A percentile compares a stretch with the other conserved stretches of the same genome.
phyloP scores from a whole-genome alignment of 2,888 invertebrate species.

The Tigriopus californicus region DNA sequence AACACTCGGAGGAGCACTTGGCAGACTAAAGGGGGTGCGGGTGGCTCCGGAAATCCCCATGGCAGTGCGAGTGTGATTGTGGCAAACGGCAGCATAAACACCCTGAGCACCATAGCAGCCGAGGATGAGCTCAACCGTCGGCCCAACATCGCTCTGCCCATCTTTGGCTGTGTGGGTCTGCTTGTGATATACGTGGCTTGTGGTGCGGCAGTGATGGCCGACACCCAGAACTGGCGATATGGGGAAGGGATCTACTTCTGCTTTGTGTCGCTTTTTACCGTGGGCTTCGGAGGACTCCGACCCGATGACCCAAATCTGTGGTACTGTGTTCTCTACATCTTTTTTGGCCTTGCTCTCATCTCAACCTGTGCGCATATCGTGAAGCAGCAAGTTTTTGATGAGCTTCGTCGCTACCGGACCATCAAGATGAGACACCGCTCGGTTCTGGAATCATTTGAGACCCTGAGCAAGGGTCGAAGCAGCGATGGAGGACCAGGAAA shows the following conservation, averaged over 20 bases:
- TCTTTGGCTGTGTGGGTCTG: background rate
- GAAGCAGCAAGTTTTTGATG: background rate
- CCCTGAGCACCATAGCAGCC: too few relatives aligned
- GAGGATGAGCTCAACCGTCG: background rate
- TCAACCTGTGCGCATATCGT: constrained; percentile 3
- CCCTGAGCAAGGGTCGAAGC: too few relatives aligned
- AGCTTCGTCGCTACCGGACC: background rate
- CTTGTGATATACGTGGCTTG: background rate
- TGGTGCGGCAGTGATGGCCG: background rate
- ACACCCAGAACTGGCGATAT: background rate
- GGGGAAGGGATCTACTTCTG: constrained; percentile 3
- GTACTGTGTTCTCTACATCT: constrained; percentile 1
- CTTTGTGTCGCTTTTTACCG: background rate
- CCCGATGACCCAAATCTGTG: constrained; percentile 3
- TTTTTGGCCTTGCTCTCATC: background rate
- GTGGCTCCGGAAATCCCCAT: background rate
- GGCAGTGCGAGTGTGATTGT: background rate
- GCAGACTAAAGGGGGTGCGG: background rate
- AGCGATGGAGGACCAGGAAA: too few relatives aligned
- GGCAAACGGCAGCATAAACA: background rate
- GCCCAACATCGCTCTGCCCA: background rate
- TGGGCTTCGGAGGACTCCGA: constrained; percentile 6
- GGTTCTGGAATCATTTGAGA: too few relatives aligned
- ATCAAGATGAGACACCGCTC: background rate
- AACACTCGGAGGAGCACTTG: background rate